Evolutionary conservation across 2,797 vertebrate species (phyloP), one percentile per base, ranked within the genome.

Genomic region (Sebastes wilsoni): DNA sequence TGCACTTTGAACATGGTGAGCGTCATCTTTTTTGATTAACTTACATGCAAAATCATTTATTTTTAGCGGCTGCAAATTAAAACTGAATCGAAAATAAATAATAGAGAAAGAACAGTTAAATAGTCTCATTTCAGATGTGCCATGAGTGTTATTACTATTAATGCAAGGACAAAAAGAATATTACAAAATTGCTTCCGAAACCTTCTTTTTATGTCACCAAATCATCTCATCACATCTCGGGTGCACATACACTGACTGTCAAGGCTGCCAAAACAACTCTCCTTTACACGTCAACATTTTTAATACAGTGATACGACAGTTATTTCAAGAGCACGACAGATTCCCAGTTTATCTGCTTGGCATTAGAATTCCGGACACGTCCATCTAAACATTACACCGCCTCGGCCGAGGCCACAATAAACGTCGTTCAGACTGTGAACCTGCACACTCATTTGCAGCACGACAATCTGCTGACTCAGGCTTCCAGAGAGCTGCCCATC

Each of bases 401-500:
- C 70, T 79, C 78, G 69, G 81, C 61, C n/a, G 9, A 49, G 72
- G 74, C 78, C 71, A 28, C 67, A 87, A 89, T 77, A 84, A 87
- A 93, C 79, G 80, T 18, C 42, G 62, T 76, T 85, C 78, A 82
- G 32, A 66, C 75, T 72, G 78, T 69, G 77, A 80, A 84, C 79
- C 78, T 72, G 69, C 71, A 73, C 59, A 72, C 84, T 89, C 87
- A 70, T 89, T 89, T 87, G 79, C 85, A 76, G 86, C 79, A 79
- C 84, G 69, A 67, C 49, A 68, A 92, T 90, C 70, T 84, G 94
- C 95, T 92, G 94, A 95, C 86, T 95, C 91, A 92, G 92, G 80
- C 77, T 86, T 89, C 62, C 60, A 78, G 65, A 71, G 79, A 85
- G 79, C 82, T 83, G 87, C 83, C 86, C 93, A 86, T 92, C 87